A percentile compares a stretch with the other conserved stretches of the same genome.
These are phyloP conservation scores for Holacanthus passer DNA, from an alignment of 2,113 vertebrate species.

Conservation along the genomic window DNA sequence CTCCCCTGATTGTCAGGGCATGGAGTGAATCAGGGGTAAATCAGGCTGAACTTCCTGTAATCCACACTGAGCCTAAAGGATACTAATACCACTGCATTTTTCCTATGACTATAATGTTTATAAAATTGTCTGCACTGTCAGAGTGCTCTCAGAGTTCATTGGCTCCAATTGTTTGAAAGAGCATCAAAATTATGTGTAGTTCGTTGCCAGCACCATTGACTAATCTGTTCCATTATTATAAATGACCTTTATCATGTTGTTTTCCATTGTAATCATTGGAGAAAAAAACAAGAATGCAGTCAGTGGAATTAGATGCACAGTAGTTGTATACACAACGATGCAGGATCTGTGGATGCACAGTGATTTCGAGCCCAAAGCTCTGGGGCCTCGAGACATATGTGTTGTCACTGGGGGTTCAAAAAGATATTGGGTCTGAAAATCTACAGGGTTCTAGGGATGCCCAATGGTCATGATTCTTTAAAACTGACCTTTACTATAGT, in stretches of 20 bases:
- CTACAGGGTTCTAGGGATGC: background rate
- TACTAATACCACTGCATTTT: background rate
- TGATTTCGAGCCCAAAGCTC: too few relatives aligned
- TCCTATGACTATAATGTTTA: background rate
- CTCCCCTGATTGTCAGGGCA: background rate
- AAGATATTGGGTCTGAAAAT: background rate
- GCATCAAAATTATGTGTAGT: background rate
- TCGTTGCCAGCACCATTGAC: background rate
- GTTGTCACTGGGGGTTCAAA: background rate
- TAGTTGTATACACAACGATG: background rate
- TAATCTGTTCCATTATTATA: background rate
- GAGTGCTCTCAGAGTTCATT: background rate
- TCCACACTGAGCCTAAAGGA: slow-evolving; percentile 10
- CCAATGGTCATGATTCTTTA: background rate
- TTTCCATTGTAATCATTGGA: background rate
- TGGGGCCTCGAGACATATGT: background rate
- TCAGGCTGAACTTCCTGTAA: slow-evolving; percentile 5
- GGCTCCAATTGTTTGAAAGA: background rate
- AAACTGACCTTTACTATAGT: background rate
- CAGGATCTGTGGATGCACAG: background rate
- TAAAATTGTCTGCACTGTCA: background rate
- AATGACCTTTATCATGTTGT: background rate
- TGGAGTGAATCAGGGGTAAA: background rate
- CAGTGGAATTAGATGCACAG: background rate
- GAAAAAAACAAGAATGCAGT: background rate